Evolutionary conservation across 2,113 vertebrate species (phyloP).

Genomic region (Piaya cayana): DNA sequence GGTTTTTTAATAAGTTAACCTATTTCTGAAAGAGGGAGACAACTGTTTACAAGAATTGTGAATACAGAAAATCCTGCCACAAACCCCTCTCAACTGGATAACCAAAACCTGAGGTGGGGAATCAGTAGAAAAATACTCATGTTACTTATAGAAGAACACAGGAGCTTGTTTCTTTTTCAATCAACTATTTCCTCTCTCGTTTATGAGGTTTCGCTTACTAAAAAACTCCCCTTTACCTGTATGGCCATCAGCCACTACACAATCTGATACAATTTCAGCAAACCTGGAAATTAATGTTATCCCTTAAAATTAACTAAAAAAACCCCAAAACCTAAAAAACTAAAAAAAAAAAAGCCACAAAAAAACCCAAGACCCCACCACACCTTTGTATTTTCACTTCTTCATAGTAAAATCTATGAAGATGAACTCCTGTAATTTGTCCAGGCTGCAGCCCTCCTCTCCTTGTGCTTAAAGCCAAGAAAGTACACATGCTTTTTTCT

Average conservation of each 20-base stretch:
- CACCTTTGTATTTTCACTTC: background rate
- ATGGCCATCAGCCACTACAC: background rate
- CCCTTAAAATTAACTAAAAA: background rate
- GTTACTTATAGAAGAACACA: background rate
- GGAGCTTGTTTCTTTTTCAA: background rate
- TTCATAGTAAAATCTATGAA: background rate
- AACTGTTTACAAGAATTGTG: background rate
- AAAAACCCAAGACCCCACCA: too few relatives aligned
- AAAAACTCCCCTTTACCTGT: background rate
- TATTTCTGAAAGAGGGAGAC: constrained; percentile 20
- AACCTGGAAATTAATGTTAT: background rate
- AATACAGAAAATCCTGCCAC: background rate
- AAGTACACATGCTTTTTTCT: background rate
- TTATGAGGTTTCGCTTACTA: background rate
- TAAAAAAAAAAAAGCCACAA: background rate
- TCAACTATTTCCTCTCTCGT: background rate
- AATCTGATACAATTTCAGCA: background rate
- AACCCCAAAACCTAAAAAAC: background rate
- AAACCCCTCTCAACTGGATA: background rate
- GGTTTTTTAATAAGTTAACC: constrained; percentile 53
- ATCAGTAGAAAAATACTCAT: background rate
- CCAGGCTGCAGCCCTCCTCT: background rate
- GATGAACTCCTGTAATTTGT: background rate
- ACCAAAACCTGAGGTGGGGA: background rate
- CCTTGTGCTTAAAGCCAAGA: background rate